Percentiles rank a stretch among this genome's conserved stretches.
phyloP scores from a whole-genome alignment of 2,797 vertebrate genomes.

The Leuciscus waleckii region DNA sequence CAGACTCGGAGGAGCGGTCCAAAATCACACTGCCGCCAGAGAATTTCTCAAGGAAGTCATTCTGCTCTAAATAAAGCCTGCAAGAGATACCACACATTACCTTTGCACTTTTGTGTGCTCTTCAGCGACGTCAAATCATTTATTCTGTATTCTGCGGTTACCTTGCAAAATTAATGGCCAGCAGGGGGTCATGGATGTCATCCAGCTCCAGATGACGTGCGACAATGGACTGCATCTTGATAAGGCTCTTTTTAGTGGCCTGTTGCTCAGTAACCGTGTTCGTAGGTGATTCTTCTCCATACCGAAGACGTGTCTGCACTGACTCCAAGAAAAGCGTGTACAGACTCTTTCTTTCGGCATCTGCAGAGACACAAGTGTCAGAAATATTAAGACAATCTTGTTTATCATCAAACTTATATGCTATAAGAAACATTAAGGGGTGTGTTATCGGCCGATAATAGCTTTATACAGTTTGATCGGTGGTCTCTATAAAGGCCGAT shows the following conservation, averaged over 20 bases:
- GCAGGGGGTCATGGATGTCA: conserved; percentile 88
- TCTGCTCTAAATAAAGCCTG: conserved; percentile 95
- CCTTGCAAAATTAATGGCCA: conserved; percentile 98
- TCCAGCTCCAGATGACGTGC: conserved; percentile 89
- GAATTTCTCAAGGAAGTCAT: conserved; percentile 93
- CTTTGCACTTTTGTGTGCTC: neutral
- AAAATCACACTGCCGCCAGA: conserved; percentile 88
- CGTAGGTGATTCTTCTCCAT: conserved; percentile 80
- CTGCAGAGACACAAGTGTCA: conserved; percentile 68
- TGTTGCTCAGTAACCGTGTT: conserved; percentile 84
- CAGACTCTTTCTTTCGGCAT: conserved; percentile 93
- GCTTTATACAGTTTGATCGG: too few species aligned
- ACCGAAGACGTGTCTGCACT: conserved; percentile 90
- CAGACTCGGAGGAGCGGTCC: conserved; percentile 94
- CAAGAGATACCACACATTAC: neutral
- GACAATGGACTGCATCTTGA: conserved; percentile 94
- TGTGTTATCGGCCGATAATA: too few species aligned
- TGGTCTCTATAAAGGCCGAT: too few species aligned
- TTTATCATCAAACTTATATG: neutral
- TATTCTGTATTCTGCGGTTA: conserved; percentile 56
- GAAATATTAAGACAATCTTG: neutral
- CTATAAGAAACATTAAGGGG: neutral
- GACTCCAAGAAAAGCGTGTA: conserved; percentile 94
- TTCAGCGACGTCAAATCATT: neutral
- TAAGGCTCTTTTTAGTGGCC: conserved; percentile 86